Evolutionary conservation across 2,113 vertebrate species (phyloP), one percentile per base, ranked within the genome.

Genomic region (Ancistrus triradiatus): DNA sequence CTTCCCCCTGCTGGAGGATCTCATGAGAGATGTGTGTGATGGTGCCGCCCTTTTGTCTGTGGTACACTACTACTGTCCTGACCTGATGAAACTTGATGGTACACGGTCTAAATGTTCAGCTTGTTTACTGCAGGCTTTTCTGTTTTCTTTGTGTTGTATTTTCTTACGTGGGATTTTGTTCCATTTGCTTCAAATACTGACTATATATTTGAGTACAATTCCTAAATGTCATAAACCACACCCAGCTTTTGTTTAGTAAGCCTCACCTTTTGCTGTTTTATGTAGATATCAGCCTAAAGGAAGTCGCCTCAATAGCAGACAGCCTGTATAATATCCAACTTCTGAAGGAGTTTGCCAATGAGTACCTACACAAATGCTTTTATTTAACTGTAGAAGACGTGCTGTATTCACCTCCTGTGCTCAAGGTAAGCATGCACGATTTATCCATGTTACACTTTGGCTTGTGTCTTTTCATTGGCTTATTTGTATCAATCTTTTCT

Each of bases 241-340:
- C n/a, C n/a, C n/a, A n/a, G n/a, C n/a, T n/a, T n/a, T n/a, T n/a
- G n/a, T n/a, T n/a, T n/a, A n/a, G n/a, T n/a, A n/a, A n/a, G n/a
- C n/a, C n/a, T n/a, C n/a, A n/a, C n/a, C n/a, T n/a, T n/a, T n/a
- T n/a, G n/a, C n/a, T 49, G 11, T 49, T 15, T 22, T 68, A 60
- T 31, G 61, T 51, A 98, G 95, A 98, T 79, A 92, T 98, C 48
- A 98, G 94, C 69, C 75, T 98, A 78, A 97, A 96, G 84, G 93
- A 98, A 73, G 90, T 90, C 11, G 86, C 88, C 0, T 96, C 95
- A 0, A 88, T 94, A 74, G 87, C 93, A 1, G 95, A 98, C 83
- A 95, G 91, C 48, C 74, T 98, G 59, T 95, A 94, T 65, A 98
- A 98, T 66, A 93, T 98, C 64, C 91, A 95, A 50, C 89, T 97